Evolutionary conservation across 2,113 vertebrate species (phyloP), one percentile per base, ranked within the genome.

Genomic region (Anarrhichthys ocellatus): DNA sequence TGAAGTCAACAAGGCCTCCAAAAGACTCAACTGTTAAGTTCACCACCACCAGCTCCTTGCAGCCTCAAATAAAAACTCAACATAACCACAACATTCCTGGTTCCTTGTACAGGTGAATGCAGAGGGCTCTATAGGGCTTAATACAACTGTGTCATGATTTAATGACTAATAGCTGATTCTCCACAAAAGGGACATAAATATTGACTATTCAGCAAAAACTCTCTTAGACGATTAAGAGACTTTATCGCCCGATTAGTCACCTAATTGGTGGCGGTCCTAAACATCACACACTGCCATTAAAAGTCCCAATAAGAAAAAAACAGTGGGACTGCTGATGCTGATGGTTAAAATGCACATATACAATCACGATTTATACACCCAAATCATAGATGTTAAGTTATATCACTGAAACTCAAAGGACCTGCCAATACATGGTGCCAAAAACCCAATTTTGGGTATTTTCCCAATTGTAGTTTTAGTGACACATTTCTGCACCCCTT

Each of bases 221-320:
- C 46, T 58, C 38, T 56, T 27, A 20, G 32, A 36, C 3, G 1
- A 67, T 13, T 40, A 67, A 24, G 9, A 9, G 2, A 34, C 24
- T 80, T 76, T 56, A 78, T 63, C 52, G 11, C 22, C 42, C 81
- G 74, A 78, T 86, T 76, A 80, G 81, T 59, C 56, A 46, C 77
- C 74, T 77, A 78, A 80, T 74, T 83, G 64, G 81, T 58, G 63
- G 52, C 61, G 29, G 61, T 52, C 11, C 29, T 81, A 22, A 71
- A 80, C 66, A 80, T 81, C 38, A 67, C 46, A 66, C 50, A 29
- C 61, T 34, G 29, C 24, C 63, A 72, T 4, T 40, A 18, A 27
- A 59, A 66, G 29, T 59, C 46, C 0, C 34, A 58, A 59, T 64
- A 59, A 40, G 4, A 76, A 20, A 64, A 44, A 48, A 10, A 27